These are phyloP conservation scores for Bellardia pandia DNA, from an alignment of 2,888 invertebrate species.

Conservation along the genomic window DNA sequence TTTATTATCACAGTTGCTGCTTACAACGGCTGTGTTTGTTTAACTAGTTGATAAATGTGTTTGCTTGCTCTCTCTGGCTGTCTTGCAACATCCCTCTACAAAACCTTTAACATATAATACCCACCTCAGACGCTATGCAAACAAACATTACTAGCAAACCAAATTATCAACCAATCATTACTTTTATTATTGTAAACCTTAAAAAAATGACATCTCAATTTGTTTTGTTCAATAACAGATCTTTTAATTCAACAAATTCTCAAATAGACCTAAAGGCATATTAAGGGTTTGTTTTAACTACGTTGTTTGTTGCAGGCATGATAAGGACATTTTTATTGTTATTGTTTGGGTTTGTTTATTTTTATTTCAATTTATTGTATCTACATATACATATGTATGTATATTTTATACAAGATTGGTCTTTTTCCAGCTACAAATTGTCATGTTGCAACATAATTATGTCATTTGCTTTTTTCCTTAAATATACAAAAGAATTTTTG, in stretches of 20 bases:
- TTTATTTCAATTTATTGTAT: neutral
- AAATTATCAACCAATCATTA: slow-evolving; percentile 54
- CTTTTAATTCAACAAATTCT: slow-evolving; percentile 68
- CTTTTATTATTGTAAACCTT: slow-evolving; percentile 36
- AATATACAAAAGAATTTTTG: slow-evolving; percentile 39
- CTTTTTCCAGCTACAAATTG: slow-evolving; percentile 45
- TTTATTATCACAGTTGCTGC: slow-evolving; percentile 65
- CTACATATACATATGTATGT: neutral
- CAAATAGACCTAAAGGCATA: slow-evolving; percentile 69
- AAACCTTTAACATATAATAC: slow-evolving; percentile 7
- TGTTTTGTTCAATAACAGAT: slow-evolving; percentile 1
- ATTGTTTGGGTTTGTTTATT: slow-evolving; percentile 44
- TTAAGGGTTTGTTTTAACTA: slow-evolving; percentile 30
- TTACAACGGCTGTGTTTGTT: slow-evolving; percentile 70
- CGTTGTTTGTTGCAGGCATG: slow-evolving; percentile 11
- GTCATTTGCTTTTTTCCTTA: slow-evolving; percentile 45
- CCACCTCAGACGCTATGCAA: neutral
- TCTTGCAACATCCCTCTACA: slow-evolving; percentile 46
- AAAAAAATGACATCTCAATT: slow-evolving; percentile 71
- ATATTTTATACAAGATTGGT: slow-evolving; percentile 44
- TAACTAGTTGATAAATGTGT: slow-evolving; percentile 55
- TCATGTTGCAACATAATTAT: slow-evolving; percentile 68
- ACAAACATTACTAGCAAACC: slow-evolving; percentile 42
- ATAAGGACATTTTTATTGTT: slow-evolving; percentile 47
- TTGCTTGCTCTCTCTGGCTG: slow-evolving; percentile 2